Conservation (phyloP, 1,140 invertebrate species). For the Trinorchestia longiramus region DNA sequence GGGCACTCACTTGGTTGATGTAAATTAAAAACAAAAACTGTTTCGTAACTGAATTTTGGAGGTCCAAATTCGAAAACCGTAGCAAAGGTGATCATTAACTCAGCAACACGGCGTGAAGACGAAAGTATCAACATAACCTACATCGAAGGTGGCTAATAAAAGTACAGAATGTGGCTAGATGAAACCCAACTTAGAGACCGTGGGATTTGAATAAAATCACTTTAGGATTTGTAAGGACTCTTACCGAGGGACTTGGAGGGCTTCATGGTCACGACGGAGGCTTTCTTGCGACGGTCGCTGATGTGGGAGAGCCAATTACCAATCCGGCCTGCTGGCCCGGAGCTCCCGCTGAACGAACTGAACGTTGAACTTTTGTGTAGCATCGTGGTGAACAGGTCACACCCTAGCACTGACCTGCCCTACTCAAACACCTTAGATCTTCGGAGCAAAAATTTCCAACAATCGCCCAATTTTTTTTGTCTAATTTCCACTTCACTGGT, state of each 20-base stretch:
- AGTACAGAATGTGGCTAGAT: neutral
- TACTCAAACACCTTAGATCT: neutral
- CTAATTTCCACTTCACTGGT: neutral
- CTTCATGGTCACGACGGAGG: slow-evolving; percentile 69
- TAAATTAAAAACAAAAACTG: too few species aligned
- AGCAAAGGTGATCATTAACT: neutral
- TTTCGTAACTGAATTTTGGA: too few species aligned
- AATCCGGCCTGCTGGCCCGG: slow-evolving; percentile 71
- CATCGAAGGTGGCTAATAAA: neutral
- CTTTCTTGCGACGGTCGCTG: slow-evolving; percentile 70
- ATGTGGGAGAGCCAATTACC: slow-evolving; percentile 72
- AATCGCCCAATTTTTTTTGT: neutral
- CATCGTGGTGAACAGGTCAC: slow-evolving; percentile 67
- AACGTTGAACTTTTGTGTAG: slow-evolving; percentile 73
- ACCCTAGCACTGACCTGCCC: neutral
- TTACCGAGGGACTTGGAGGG: slow-evolving; percentile 72
- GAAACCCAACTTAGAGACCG: neutral
- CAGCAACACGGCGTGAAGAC: neutral
- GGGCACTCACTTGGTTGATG: too few species aligned
- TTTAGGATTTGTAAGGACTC: slow-evolving; percentile 55
- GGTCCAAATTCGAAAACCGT: neutral
- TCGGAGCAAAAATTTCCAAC: neutral
- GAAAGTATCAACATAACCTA: neutral
- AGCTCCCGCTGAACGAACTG: slow-evolving; percentile 70
- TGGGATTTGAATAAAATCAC: neutral